Percentiles rank a stretch among this genome's conserved stretches.
Evolutionary conservation across 2,113 vertebrate genomes (phyloP).

Genomic region (Regulus satrapa): DNA sequence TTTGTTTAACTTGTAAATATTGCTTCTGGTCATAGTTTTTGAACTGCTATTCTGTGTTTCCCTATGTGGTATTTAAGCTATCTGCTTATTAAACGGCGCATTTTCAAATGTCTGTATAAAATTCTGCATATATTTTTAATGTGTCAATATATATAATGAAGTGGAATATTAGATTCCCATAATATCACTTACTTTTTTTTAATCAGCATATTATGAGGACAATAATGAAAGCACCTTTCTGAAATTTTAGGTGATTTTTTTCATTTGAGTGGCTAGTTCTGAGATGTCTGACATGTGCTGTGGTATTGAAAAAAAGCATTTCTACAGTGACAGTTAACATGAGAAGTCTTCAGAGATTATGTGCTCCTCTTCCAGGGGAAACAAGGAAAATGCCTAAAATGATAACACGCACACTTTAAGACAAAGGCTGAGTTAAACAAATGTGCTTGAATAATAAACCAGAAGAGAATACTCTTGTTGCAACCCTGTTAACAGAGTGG

Average conservation of each 20-base stretch:
- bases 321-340: not conserved
- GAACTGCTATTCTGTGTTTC: not conserved
- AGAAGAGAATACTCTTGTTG: not conserved
- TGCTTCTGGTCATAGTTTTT: not conserved
- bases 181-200: not conserved
- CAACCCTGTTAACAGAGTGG: not conserved
- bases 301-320: not conserved
- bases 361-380: not conserved
- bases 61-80: not conserved
- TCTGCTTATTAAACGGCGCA: not conserved
- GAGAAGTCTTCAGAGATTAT: not conserved
- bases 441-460: not conserved
- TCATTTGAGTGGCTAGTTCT: not conserved
- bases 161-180: not conserved
- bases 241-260: not conserved
- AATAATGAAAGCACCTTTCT: not conserved
- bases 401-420: not conserved
- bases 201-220: not conserved
- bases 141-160: not conserved
- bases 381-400: not conserved
- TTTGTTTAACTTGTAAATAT: not conserved
- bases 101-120: not conserved
- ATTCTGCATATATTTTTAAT: not conserved
- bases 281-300: not conserved
- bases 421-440: not conserved